A percentile compares a stretch with the other conserved stretches of the same genome.
Evolutionary conservation across 2,797 vertebrate species (phyloP).

Genomic region (Dendrocincla tyrannina): DNA sequence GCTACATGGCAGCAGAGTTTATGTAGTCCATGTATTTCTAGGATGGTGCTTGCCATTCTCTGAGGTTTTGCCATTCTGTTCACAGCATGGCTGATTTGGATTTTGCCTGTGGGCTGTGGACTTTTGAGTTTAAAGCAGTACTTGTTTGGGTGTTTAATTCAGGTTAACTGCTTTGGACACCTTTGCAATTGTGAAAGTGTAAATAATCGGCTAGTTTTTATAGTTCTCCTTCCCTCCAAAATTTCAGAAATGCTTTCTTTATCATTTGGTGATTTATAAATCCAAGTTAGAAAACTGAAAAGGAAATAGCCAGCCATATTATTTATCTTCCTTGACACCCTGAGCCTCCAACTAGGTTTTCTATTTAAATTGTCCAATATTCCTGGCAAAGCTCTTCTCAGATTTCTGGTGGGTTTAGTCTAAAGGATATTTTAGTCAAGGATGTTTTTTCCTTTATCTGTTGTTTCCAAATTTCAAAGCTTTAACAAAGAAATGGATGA

Average conservation of each 20-base stretch:
- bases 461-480: not conserved
- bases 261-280: not conserved
- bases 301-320: not conserved
- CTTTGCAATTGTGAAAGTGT: not conserved
- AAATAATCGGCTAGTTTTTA: not conserved
- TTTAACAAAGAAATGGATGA: not conserved
- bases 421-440: not conserved
- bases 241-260: not conserved
- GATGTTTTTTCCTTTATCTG: not conserved
- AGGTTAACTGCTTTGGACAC: constrained; percentile 18
- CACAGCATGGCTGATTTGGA: constrained; percentile 22
- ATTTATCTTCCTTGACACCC: not conserved
- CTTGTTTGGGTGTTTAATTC: not conserved
- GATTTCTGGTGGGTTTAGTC: not conserved
- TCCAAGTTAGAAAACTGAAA: not conserved
- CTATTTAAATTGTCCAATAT: not conserved
- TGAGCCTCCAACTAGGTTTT: not conserved
- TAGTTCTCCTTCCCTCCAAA: not conserved
- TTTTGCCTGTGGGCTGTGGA: constrained; percentile 9
- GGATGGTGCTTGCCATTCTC: not conserved
- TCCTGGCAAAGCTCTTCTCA: not conserved
- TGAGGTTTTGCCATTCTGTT: constrained; percentile 1
- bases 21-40: not conserved
- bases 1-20: not conserved
- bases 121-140: constrained; percentile 26